These are phyloP conservation scores for Ceyx melanurus DNA, from an alignment of 2,113 vertebrate species.

Conservation along the genomic window DNA sequence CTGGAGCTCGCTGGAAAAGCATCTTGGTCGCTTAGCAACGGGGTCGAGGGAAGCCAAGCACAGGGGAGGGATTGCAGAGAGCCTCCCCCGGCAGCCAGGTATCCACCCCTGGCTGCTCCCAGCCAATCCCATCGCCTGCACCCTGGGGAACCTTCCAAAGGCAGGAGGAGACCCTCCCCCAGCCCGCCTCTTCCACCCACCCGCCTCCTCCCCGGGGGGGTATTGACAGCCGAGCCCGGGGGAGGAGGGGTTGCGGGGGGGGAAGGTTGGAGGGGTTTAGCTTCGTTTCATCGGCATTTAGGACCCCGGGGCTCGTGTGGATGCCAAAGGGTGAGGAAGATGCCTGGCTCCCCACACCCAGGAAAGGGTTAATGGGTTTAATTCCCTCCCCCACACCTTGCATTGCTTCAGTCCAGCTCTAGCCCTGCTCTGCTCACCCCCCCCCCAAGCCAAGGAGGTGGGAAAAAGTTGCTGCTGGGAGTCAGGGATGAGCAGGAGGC, in stretches of 20 bases:
- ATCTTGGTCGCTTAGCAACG: slow-evolving; percentile 73
- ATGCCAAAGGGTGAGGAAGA: too few species aligned
- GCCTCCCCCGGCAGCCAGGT: slow-evolving; percentile 33
- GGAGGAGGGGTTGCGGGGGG: neutral
- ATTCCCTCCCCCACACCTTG: too few species aligned
- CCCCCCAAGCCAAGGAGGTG: accelerated
- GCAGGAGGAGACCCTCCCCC: neutral
- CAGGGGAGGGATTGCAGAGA: slow-evolving; percentile 14
- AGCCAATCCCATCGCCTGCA: neutral
- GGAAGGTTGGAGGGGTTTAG: too few species aligned
- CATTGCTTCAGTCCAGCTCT: neutral
- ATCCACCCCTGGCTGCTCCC: neutral
- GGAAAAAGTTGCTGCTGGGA: neutral
- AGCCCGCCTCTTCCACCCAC: too few species aligned
- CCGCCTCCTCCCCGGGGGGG: neutral
- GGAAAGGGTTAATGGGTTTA: too few species aligned
- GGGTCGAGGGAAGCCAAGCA: slow-evolving; percentile 63
- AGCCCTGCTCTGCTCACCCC: neutral
- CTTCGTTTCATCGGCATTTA: too few species aligned
- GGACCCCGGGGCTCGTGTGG: too few species aligned
- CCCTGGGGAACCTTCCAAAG: neutral
- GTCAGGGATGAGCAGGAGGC: neutral
- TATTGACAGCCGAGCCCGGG: neutral
- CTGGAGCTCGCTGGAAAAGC: slow-evolving; percentile 56
- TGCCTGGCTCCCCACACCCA: too few species aligned